phyloP scores from a whole-genome alignment of 2,888 invertebrate genomes.

The Coremacera marginata region DNA sequence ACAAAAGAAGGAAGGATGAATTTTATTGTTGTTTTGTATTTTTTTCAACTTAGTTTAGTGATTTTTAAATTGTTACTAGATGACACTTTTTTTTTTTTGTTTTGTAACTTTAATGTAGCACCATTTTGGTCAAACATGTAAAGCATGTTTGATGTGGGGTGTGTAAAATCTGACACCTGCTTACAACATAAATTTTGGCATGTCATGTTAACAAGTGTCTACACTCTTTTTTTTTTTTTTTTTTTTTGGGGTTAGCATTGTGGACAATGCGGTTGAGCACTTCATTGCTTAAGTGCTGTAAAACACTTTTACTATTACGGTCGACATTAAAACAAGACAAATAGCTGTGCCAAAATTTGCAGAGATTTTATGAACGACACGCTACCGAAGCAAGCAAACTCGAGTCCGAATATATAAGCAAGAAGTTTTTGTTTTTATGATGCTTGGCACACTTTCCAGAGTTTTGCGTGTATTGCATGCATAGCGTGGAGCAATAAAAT shows the following conservation, averaged over 20 bases:
- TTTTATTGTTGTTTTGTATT: not conserved
- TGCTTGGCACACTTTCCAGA: not conserved
- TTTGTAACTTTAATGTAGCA: too few species aligned
- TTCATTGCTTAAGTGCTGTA: conserved; percentile 16
- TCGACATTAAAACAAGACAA: not conserved
- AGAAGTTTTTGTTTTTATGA: too few species aligned
- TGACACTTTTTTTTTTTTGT: too few species aligned
- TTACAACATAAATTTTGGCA: conserved; percentile 40
- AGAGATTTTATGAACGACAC: conserved; percentile 5
- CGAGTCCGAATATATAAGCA: not conserved
- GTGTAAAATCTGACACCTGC: not conserved
- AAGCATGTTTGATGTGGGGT: too few species aligned
- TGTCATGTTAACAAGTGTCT: conserved; percentile 40
- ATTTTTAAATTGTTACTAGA: not conserved
- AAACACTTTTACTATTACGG: conserved; percentile 1
- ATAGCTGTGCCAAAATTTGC: not conserved
- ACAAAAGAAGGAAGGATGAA: not conserved
- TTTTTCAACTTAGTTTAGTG: not conserved
- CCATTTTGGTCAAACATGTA: too few species aligned
- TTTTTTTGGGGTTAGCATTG: not conserved
- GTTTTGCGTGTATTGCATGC: not conserved
- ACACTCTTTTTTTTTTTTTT: not conserved
- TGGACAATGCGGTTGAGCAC: not conserved
- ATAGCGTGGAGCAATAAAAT: not conserved
- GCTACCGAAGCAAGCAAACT: not conserved